Conservation (phyloP, 2,797 vertebrate species). For the Phoxinus dragarum region DNA sequence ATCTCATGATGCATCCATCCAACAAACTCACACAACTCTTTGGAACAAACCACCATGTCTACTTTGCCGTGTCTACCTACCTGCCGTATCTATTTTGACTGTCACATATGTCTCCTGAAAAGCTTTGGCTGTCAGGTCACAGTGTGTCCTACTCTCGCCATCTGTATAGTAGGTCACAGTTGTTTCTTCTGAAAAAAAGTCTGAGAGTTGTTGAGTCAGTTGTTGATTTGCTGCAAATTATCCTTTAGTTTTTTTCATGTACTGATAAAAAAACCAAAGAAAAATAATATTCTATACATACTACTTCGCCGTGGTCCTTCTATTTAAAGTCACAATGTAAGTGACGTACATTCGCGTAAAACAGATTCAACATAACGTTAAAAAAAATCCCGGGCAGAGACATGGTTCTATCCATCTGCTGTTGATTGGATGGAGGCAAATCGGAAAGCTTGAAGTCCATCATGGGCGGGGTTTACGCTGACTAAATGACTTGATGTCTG, state of each 20-base stretch:
- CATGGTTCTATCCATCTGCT: background rate
- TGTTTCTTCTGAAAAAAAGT: background rate
- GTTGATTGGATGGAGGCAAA: background rate
- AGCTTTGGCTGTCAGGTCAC: background rate
- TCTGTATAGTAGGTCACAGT: slow-evolving; percentile 6
- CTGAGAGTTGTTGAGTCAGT: background rate
- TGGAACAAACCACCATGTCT: background rate
- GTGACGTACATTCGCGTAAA: background rate
- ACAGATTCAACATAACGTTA: background rate
- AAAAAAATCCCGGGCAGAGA: background rate
- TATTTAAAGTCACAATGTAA: background rate
- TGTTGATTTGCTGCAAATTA: background rate
- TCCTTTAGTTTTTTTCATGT: background rate
- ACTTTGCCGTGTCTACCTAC: background rate
- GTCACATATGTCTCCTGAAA: background rate
- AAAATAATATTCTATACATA: no score
- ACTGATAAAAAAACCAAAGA: background rate
- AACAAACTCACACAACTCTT: background rate
- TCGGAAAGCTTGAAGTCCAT: background rate
- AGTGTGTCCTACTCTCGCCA: background rate
- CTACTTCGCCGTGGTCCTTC: background rate
- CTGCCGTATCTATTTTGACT: background rate
- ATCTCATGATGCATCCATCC: slow-evolving; percentile 16
- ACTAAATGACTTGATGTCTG: background rate
- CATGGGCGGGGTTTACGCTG: background rate